phyloP scores from a whole-genome alignment of 2,113 vertebrate genomes.

The Paracanthobrama guichenoti region DNA sequence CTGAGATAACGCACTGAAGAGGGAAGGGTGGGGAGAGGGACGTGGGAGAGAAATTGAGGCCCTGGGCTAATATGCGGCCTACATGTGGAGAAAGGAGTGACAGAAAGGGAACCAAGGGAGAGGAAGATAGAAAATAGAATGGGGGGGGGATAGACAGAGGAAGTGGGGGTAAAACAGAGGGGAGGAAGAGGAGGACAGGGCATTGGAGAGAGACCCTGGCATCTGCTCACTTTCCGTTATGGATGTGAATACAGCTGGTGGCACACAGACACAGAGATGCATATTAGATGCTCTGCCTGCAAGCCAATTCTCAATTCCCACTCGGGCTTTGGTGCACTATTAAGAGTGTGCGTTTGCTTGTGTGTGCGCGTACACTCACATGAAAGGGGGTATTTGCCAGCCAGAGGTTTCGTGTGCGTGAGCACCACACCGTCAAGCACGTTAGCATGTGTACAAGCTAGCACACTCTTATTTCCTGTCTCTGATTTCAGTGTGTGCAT shows the following conservation, averaged over 20 bases:
- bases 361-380: conserved; percentile 16
- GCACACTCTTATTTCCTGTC: conserved; percentile 43
- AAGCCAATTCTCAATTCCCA: conserved; percentile 56
- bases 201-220: conserved; percentile 58
- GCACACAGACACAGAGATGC: conserved; percentile 54
- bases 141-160: conserved; percentile 15
- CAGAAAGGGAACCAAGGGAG: conserved; percentile 37
- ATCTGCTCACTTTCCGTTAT: conserved; percentile 64
- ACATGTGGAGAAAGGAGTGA: conserved; percentile 54
- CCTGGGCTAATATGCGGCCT: conserved; percentile 59
- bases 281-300: conserved; percentile 48
- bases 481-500: conserved; percentile 44
- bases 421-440: conserved; percentile 3
- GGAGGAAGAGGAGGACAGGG: conserved; percentile 54
- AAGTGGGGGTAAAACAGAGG: conserved; percentile 34
- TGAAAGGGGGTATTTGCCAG: conserved; percentile 45
- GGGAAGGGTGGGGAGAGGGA: conserved; percentile 52
- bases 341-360: background rate
- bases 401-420: conserved; percentile 32
- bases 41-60: conserved; percentile 56
- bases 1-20: conserved; percentile 69
- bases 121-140: conserved; percentile 35
- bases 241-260: conserved; percentile 67
- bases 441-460: conserved; percentile 51
- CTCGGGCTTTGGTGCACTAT: conserved; percentile 29